Percentiles rank a stretch among this genome's conserved stretches.
Conservation (phyloP, 2,888 invertebrate genomes). For the Unio delphinus region DNA sequence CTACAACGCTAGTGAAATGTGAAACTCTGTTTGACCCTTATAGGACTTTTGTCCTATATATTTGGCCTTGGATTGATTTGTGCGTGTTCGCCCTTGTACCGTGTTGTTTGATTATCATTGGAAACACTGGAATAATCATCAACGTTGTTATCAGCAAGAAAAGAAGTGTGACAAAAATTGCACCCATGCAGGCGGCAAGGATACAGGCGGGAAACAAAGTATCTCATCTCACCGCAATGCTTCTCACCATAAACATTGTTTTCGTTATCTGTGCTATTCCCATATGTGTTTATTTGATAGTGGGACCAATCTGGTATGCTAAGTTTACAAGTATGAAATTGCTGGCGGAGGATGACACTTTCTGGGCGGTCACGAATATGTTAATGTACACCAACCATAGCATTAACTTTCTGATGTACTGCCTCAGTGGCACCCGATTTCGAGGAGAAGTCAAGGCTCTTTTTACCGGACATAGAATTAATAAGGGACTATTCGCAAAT, state of each 20-base stretch:
- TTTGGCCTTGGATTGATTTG: conserved; percentile 59
- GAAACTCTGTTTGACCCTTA: conserved; percentile 20
- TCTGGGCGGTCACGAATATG: conserved; percentile 44
- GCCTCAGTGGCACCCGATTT: conserved; percentile 54
- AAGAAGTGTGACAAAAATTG: conserved; percentile 13
- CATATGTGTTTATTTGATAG: conserved; percentile 45
- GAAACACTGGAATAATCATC: conserved; percentile 50
- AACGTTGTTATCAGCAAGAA: conserved; percentile 33
- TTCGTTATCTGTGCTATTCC: conserved; percentile 48
- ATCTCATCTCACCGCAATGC: conserved; percentile 48
- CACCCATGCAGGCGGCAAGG: background rate
- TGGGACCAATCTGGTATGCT: conserved; percentile 26
- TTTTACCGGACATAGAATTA: conserved; percentile 7
- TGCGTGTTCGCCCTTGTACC: conserved; percentile 51
- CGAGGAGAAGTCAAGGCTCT: conserved; percentile 42
- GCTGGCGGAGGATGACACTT: conserved; percentile 14
- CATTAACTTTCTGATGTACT: conserved; percentile 52
- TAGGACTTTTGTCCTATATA: conserved; percentile 16
- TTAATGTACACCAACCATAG: conserved; percentile 54
- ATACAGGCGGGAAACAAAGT: conserved; percentile 13
- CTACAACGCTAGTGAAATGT: conserved; percentile 18
- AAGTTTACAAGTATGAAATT: conserved; percentile 5
- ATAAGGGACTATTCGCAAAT: too few species aligned
- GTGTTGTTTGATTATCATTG: conserved; percentile 41
- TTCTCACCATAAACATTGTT: conserved; percentile 43